Percentiles rank a stretch among this genome's conserved stretches.
Evolutionary conservation across 2,888 invertebrate genomes (phyloP).

Genomic region (Margaritifera margaritifera): DNA sequence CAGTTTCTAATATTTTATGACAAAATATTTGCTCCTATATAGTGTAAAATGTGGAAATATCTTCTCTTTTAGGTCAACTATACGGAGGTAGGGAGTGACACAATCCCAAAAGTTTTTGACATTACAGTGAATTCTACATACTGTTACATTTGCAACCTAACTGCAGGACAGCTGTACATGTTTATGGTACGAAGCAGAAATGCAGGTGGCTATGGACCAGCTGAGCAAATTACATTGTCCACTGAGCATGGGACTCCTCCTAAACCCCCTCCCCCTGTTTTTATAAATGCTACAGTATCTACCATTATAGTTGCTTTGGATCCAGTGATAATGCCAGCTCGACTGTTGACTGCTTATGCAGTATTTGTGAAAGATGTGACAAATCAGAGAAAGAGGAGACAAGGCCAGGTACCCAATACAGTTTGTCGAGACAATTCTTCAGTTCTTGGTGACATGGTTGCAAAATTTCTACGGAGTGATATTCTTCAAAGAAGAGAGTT

Average conservation of each 20-base stretch:
- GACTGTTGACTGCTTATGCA: slow-evolving; percentile 83
- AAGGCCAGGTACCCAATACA: slow-evolving; percentile 74
- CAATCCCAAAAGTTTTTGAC: not conserved
- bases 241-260: slow-evolving; percentile 83
- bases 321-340: slow-evolving; percentile 83
- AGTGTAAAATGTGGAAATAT: not conserved
- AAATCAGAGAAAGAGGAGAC: slow-evolving; percentile 66
- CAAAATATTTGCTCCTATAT: not conserved
- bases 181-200: slow-evolving; percentile 80
- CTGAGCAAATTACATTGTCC: slow-evolving; percentile 77
- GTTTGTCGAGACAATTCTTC: slow-evolving; percentile 24
- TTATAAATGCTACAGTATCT: slow-evolving; percentile 78
- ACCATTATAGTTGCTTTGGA: slow-evolving; percentile 81
- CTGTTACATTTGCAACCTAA: slow-evolving; percentile 74
- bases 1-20: too few relatives aligned
- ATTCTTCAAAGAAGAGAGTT: slow-evolving; percentile 78
- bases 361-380: slow-evolving; percentile 80
- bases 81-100: slow-evolving; percentile 10
- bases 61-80: slow-evolving; percentile 29
- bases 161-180: slow-evolving; percentile 85
- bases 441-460: slow-evolving; percentile 74
- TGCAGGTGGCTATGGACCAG: slow-evolving; percentile 76
- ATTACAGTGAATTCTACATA: slow-evolving; percentile 13
- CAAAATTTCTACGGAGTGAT: slow-evolving; percentile 81
- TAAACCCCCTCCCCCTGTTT: slow-evolving; percentile 80